Evolutionary conservation across 2,888 invertebrate species (phyloP), one percentile per base, ranked within the genome.

Genomic region (Reticulitermes lucifugus): DNA sequence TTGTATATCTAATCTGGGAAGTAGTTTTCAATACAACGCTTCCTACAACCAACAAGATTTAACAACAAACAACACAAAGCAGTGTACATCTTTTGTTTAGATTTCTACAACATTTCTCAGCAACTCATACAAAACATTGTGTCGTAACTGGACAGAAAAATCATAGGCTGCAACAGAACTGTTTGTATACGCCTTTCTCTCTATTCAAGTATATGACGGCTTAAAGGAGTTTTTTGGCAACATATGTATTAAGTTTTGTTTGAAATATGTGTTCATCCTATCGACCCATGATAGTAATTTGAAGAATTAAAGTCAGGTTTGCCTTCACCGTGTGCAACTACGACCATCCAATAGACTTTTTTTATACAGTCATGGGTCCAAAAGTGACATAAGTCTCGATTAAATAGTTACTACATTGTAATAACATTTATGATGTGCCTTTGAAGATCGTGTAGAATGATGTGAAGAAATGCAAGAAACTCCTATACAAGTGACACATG

Each of bases 251-350:
- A 77, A n/a, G 59, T 80, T 80, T 80, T 81, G 70, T 70, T 81
- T 65, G 70, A 81, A 81, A 70, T 70, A 70, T 70, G 46, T 65
- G 65, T 81, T 70, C 81, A 70, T 70, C 70, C 65, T 81, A 70
- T 81, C 65, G 65, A 35, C 81, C 81, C 81, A 81, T 70, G 65
- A 81, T 70, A 81, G 81, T 81, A 81, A 81, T 81, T 81, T 81
- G 81, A 81, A 81, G 81, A 81, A 81, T 81, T 81, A 81, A 81
- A 81, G 81, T 81, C 81, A 70, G 70, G 81, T 81, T 70, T 81
- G 81, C 81, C 81, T 70, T 77, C 77, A 43, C 77, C 9, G 77
- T 77, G 77, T 73, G 29, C 73, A 73, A 29, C 59, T 41, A 35
- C 29, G 70, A 70, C 65, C 12, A 65, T 65, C 81, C 81, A 81